These are phyloP conservation scores for Neosilurus mollespiculum DNA, from an alignment of 2,797 vertebrate species.

Conservation along the genomic window DNA sequence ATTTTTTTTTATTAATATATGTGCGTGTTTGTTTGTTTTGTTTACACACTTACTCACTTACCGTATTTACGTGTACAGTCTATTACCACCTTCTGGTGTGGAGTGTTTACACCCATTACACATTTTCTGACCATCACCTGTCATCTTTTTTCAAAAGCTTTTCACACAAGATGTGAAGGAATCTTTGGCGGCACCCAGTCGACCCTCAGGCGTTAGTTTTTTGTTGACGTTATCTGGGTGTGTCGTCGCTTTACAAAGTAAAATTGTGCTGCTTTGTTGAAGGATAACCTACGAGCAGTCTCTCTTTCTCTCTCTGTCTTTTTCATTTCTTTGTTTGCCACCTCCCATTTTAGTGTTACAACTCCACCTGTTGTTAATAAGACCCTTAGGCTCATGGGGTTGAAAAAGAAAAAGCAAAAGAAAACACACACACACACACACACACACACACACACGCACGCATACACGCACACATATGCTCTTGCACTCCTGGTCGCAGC, in stretches of 20 bases:
- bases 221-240: background rate
- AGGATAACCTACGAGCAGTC: background rate
- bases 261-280: background rate
- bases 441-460: conserved; percentile 28
- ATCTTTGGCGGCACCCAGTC: background rate
- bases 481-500: conserved; percentile 42
- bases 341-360: conserved; percentile 48
- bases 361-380: conserved; percentile 82
- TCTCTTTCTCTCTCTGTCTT: conserved; percentile 20
- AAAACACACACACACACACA: background rate
- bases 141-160: background rate
- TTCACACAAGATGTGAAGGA: background rate
- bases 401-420: conserved; percentile 42
- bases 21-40: background rate
- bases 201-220: background rate
- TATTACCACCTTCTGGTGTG: background rate
- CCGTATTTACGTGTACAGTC: background rate
- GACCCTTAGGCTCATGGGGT: conserved; percentile 64
- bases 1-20: no score
- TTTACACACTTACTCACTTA: background rate
- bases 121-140: background rate
- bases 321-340: conserved; percentile 42
- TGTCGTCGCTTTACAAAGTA: background rate
- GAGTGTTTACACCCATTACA: background rate
- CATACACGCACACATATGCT: conserved; percentile 33